These are phyloP conservation scores for Nothura maculosa DNA, from an alignment of 2,797 vertebrate species.

Conservation along the genomic window DNA sequence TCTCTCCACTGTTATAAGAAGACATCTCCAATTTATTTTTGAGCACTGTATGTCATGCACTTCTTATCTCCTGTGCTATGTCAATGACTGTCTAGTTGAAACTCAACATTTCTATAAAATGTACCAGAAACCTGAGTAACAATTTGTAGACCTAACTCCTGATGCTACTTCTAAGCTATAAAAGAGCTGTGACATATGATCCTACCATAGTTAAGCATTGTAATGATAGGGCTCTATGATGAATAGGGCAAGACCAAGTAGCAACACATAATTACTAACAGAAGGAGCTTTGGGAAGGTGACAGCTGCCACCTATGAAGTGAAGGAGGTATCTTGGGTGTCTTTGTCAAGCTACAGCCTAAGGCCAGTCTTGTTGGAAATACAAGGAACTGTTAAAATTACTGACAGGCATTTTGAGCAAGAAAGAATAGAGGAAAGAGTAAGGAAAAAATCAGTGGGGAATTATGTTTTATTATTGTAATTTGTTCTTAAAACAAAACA, in stretches of 20 bases:
- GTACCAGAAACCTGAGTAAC: not conserved
- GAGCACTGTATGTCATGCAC: not conserved
- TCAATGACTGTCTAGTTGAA: not conserved
- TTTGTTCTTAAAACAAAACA: constrained; percentile 50
- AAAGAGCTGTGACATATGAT: not conserved
- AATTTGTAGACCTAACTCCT: not conserved
- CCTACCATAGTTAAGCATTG: not conserved
- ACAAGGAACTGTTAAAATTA: constrained; percentile 74
- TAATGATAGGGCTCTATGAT: not conserved
- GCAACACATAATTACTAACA: not conserved
- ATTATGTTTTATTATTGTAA: constrained; percentile 41
- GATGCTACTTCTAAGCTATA: not conserved
- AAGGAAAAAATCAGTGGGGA: constrained; percentile 37
- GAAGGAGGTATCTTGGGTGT: constrained; percentile 70
- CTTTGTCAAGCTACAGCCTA: constrained; percentile 79
- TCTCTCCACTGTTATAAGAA: not conserved
- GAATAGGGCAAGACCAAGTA: not conserved
- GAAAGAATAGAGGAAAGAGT: constrained; percentile 54
- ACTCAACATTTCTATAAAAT: not conserved
- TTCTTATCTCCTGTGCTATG: not conserved
- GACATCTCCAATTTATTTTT: constrained; percentile 3
- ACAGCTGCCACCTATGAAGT: constrained; percentile 73
- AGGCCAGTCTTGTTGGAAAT: constrained; percentile 76
- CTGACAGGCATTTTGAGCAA: constrained; percentile 77
- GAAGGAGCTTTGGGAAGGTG: constrained; percentile 39